phyloP scores from a whole-genome alignment of 2,113 vertebrate genomes.

The Xiphophorus hellerii region DNA sequence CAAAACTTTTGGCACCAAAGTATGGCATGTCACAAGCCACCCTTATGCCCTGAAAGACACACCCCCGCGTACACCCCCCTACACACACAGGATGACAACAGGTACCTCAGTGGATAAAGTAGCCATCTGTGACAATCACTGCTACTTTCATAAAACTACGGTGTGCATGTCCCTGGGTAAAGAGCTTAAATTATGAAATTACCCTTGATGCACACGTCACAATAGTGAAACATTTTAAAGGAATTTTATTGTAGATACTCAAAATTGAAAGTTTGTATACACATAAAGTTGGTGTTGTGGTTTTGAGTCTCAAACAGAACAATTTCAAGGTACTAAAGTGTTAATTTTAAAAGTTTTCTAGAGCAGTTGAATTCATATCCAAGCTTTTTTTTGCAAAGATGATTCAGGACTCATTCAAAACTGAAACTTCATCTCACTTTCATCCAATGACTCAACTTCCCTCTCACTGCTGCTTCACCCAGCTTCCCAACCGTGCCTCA shows the following conservation, averaged over 20 bases:
- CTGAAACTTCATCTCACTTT: constrained; percentile 63
- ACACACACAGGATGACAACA: constrained; percentile 26
- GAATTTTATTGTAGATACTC: background rate
- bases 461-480: constrained; percentile 59
- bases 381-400: constrained; percentile 8
- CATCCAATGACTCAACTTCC: constrained; percentile 27
- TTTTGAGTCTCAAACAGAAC: background rate
- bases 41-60: constrained; percentile 54
- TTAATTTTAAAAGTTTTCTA: background rate
- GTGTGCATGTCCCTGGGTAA: background rate
- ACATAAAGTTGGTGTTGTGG: background rate
- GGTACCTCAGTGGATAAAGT: constrained; percentile 31
- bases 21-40: constrained; percentile 76
- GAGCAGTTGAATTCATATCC: constrained; percentile 10
- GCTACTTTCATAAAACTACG: background rate
- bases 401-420: constrained; percentile 39
- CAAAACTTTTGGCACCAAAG: constrained; percentile 66
- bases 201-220: background rate
- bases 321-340: background rate
- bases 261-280: no score
- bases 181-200: background rate
- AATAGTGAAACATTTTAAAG: background rate
- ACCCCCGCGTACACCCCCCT: constrained; percentile 26
- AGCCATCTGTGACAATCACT: constrained; percentile 1
- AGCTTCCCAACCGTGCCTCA: constrained; percentile 53